A percentile compares a stretch with the other conserved stretches of the same genome.
phyloP scores from a whole-genome alignment of 2,888 invertebrate genomes.

The Bugulina stolonifera region DNA sequence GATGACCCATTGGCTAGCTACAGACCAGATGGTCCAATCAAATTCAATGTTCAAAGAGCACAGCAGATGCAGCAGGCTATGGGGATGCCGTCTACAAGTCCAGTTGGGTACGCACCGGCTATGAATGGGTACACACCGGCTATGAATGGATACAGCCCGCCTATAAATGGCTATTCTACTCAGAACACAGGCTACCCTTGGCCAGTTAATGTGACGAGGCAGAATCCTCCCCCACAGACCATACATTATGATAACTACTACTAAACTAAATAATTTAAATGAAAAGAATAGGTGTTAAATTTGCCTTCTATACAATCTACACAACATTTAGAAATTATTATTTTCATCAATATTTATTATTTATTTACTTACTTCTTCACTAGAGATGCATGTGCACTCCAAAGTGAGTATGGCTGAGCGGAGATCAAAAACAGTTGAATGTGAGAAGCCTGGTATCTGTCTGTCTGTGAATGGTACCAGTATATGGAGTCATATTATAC shows the following conservation, averaged over 20 bases:
- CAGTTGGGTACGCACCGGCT: not conserved
- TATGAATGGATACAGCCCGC: slow-evolving; percentile 6
- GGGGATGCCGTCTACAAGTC: slow-evolving; percentile 9
- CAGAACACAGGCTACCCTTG: slow-evolving; percentile 12
- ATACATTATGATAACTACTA: slow-evolving; percentile 11
- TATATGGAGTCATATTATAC: no score
- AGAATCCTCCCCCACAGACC: not conserved
- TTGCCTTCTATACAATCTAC: no score
- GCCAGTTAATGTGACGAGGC: slow-evolving; percentile 21
- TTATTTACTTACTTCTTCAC: no score
- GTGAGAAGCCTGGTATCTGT: no score
- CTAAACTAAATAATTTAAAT: no score
- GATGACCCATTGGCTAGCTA: slow-evolving; percentile 25
- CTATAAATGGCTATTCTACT: not conserved
- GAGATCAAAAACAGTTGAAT: no score
- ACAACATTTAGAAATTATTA: no score
- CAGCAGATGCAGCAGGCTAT: slow-evolving; percentile 24
- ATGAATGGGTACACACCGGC: not conserved
- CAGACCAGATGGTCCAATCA: slow-evolving; percentile 25
- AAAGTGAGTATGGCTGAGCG: no score
- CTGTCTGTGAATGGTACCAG: no score
- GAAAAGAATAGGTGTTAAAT: no score
- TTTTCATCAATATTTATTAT: no score
- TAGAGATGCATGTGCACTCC: no score
- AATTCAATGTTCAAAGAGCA: slow-evolving; percentile 14